Evolutionary conservation across 1,140 invertebrate species (phyloP), one percentile per base, ranked within the genome.

Genomic region (Drosophila varians): DNA sequence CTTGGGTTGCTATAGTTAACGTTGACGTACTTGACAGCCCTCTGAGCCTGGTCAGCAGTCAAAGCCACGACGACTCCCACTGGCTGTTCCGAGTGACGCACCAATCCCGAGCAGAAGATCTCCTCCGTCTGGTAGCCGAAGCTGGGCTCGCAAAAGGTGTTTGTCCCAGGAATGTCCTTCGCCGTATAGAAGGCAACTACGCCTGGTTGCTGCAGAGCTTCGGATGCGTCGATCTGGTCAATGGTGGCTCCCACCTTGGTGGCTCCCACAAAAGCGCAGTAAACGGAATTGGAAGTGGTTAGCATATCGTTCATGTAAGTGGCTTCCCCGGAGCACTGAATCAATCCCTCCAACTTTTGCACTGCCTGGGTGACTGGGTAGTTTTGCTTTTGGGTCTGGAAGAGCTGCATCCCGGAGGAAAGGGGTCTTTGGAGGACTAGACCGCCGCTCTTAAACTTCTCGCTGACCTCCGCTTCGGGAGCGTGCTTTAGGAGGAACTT

Each of bases 311-410:
- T 94, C 21, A 93, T 86, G 69, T 95, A 96, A 2, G 94, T 92
- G 9, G 94, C 95, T 84, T 96, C 95, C 2, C 96, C 96, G 16
- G 95, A 93, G 74, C 94, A 94, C 92, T 97, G 96, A 34, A 94
- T 92, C 25, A 95, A 72, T 1, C 95, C 94, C 90, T 97, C 96
- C 8, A 96, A 52, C 90, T 98, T 98, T 2, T 93, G 92, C 28
- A 97, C 90, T 0, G 96, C 94, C 90, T 98, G 92, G 62, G 94
- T 96, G 0, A 97, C 82, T 1, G 97, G 97, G 93, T 95, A 97
- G 38, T 94, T 73, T 12, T 93, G 92, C 68, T 94, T 93, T 60
- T 96, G 93, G 0, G 94, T 95, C 48, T 96, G 94, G 77, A 93
- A 97, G 11, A 93, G 92, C 83, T 97, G 96, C 11, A 92, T 92